phyloP scores from a whole-genome alignment of 2,797 vertebrate genomes.

The Sciurus vulgaris region DNA sequence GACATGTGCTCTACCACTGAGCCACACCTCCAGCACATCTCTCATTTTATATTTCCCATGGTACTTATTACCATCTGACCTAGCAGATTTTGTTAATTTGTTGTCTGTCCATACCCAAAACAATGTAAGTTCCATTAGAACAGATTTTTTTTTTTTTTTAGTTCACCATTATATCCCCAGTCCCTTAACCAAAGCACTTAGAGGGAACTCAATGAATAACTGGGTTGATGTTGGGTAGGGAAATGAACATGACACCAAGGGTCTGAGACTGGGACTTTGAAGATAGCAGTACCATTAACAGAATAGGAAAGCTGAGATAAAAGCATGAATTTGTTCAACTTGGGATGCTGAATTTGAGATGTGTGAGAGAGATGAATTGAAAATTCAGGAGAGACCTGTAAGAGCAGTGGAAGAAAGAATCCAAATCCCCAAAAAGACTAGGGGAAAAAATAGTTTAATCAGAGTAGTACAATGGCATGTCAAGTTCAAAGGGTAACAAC shows the following conservation, averaged over 20 bases:
- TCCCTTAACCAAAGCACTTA: not conserved
- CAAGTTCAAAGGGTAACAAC: not conserved
- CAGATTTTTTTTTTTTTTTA: not conserved
- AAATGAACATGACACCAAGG: not conserved
- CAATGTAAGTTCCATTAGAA: not conserved
- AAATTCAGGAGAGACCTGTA: not conserved
- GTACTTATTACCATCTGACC: not conserved
- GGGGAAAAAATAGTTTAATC: not conserved
- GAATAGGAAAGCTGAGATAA: not conserved
- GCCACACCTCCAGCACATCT: too few relatives aligned
- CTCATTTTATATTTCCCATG: too few relatives aligned
- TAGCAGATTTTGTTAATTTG: not conserved
- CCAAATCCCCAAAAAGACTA: not conserved
- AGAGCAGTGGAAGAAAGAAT: not conserved
- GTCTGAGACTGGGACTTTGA: not conserved
- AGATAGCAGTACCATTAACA: not conserved
- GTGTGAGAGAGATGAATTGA: not conserved
- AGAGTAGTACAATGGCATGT: not conserved
- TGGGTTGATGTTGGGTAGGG: not conserved
- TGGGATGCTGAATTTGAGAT: not conserved
- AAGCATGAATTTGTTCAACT: not conserved
- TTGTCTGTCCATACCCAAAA: not conserved
- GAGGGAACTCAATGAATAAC: too few relatives aligned
- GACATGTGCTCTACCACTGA: too few relatives aligned
- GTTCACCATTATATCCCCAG: not conserved